phyloP scores from a whole-genome alignment of 2,888 invertebrate genomes.

The Alentia gelatinosa region DNA sequence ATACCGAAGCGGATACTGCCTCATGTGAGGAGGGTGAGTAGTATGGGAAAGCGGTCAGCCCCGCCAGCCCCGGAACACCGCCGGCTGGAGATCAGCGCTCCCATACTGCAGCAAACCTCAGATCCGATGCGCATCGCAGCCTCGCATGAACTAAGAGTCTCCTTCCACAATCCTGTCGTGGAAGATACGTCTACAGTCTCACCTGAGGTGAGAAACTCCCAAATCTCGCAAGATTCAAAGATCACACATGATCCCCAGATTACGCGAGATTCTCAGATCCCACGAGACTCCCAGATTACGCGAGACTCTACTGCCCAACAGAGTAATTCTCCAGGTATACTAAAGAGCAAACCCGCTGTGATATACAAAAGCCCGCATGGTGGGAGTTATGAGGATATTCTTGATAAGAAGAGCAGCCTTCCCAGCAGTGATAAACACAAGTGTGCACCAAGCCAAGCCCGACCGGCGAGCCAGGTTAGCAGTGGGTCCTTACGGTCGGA shows the following conservation, averaged over 20 bases:
- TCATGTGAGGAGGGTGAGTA: not conserved
- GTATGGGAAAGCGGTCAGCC: conserved; percentile 13
- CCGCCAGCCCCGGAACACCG: not conserved
- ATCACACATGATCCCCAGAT: no score
- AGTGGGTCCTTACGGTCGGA: not conserved
- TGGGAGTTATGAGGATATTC: conserved; percentile 27
- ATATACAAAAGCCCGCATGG: conserved; percentile 29
- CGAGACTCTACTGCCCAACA: not conserved
- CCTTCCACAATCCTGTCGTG: conserved; percentile 15
- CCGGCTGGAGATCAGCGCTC: conserved; percentile 8
- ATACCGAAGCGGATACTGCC: conserved; percentile 63
- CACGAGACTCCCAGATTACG: no score
- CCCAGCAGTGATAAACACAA: not conserved
- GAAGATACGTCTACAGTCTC: no score
- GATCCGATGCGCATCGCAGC: conserved; percentile 32
- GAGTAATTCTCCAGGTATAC: conserved; percentile 1
- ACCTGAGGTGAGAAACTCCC: no score
- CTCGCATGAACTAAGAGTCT: conserved; percentile 17
- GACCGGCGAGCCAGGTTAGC: conserved; percentile 2
- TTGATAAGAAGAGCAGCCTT: not conserved
- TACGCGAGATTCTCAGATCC: no score
- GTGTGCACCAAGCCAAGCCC: not conserved
- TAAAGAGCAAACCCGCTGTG: not conserved
- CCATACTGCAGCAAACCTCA: conserved; percentile 16
- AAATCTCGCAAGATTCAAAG: no score